Percentiles rank a stretch among this genome's conserved stretches.
These are phyloP conservation scores for Ceratosolen solmsi DNA, from an alignment of 1,140 invertebrate species.

Conservation along the genomic window DNA sequence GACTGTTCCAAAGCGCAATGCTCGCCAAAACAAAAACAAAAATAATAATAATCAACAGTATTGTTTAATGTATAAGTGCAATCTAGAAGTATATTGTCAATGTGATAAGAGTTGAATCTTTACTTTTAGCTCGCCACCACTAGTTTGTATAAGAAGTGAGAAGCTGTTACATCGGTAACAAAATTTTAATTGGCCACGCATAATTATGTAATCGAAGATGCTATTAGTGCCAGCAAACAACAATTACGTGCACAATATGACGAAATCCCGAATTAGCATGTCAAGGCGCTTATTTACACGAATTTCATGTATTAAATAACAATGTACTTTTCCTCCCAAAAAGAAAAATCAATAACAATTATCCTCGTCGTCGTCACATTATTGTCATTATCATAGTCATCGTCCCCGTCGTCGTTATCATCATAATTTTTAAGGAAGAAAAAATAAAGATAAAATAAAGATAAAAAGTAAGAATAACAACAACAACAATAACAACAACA, in stretches of 20 bases:
- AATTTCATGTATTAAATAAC: conserved; percentile 40
- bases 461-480: too few relatives aligned
- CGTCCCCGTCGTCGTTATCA: too few relatives aligned
- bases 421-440: too few relatives aligned
- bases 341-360: background rate
- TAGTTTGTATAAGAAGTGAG: background rate
- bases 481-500: too few relatives aligned
- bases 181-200: background rate
- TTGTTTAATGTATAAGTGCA: background rate
- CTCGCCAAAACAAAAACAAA: background rate
- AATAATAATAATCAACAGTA: conserved; percentile 2
- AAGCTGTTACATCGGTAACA: conserved; percentile 16
- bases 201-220: background rate
- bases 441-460: too few relatives aligned
- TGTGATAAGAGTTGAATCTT: background rate
- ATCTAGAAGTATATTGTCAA: background rate
- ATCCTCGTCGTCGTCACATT: background rate
- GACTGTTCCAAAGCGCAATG: background rate
- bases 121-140: background rate
- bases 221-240: background rate
- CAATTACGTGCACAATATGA: background rate
- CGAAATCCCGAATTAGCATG: background rate
- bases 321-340: background rate
- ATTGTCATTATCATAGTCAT: too few relatives aligned
- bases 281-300: background rate